Percentiles rank a stretch among this genome's conserved stretches.
phyloP scores from a whole-genome alignment of 2,797 vertebrate genomes.

The Erethizon dorsatum region DNA sequence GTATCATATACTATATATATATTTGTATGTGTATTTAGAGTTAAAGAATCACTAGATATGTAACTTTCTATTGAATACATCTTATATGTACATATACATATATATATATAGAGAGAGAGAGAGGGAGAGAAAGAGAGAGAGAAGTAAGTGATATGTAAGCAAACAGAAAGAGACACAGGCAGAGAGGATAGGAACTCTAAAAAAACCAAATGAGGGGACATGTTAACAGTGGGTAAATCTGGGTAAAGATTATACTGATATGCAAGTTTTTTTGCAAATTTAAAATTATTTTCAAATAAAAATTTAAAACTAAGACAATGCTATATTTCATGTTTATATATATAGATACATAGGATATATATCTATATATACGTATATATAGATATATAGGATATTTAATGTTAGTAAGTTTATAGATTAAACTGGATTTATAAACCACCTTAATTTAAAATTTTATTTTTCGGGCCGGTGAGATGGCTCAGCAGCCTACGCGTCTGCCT shows the following conservation, averaged over 20 bases:
- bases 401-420: conserved; percentile 6
- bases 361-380: background rate
- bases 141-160: background rate
- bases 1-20: background rate
- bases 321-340: background rate
- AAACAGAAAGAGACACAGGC: background rate
- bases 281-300: conserved; percentile 51
- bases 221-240: background rate
- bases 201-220: background rate
- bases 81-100: background rate
- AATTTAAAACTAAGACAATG: background rate
- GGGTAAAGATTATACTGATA: background rate
- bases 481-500: too few species aligned
- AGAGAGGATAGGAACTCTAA: background rate
- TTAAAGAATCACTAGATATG: background rate
- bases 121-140: background rate
- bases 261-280: background rate
- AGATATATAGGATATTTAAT: background rate
- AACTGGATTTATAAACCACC: conserved; percentile 27
- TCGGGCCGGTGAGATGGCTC: background rate
- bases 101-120: background rate
- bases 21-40: background rate
- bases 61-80: background rate
- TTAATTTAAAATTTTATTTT: conserved; percentile 43
- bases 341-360: background rate